phyloP scores from a whole-genome alignment of 30 jellyfish, hydroid and myxozoan species.

The Aurelia sp. region DNA sequence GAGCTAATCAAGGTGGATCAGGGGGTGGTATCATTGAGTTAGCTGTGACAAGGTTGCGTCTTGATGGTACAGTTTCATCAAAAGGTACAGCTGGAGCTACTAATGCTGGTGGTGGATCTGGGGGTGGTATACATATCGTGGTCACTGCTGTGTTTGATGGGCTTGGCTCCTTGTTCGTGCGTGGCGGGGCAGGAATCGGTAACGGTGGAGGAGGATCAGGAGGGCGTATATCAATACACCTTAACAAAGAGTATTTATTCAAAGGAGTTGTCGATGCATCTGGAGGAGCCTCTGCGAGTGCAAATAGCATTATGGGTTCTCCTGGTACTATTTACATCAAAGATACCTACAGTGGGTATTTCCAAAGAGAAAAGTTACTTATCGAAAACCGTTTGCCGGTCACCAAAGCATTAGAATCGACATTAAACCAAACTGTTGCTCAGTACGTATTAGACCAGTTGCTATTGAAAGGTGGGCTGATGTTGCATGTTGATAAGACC shows the following conservation, averaged over 20 bases:
- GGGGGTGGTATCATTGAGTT: conserved; percentile 61
- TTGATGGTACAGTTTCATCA: conserved; percentile 57
- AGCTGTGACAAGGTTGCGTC: neutral
- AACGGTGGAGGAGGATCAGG: conserved; percentile 76
- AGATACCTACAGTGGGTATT: conserved; percentile 11
- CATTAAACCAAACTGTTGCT: conserved; percentile 45
- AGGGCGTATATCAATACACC: conserved; percentile 38
- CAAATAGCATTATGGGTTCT: conserved; percentile 31
- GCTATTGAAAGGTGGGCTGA: conserved; percentile 44
- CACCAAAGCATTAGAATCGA: conserved; percentile 1
- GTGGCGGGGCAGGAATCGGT: conserved; percentile 60
- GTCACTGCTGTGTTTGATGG: conserved; percentile 31
- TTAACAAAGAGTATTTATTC: conserved; percentile 21
- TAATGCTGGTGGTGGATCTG: conserved; percentile 77
- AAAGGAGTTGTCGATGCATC: conserved; percentile 59
- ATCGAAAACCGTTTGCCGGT: conserved; percentile 21
- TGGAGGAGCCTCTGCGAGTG: conserved; percentile 35
- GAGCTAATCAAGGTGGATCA: conserved; percentile 37
- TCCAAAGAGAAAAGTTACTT: conserved; percentile 33
- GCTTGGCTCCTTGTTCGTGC: conserved; percentile 43
- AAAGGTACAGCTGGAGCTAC: conserved; percentile 43
- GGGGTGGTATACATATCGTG: conserved; percentile 50
- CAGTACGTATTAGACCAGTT: conserved; percentile 29
- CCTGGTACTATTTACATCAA: conserved; percentile 69
- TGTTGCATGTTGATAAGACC: conserved; percentile 37